Evolutionary conservation across 2,113 vertebrate genomes (phyloP).

Genomic region (Colossoma macropomum): DNA sequence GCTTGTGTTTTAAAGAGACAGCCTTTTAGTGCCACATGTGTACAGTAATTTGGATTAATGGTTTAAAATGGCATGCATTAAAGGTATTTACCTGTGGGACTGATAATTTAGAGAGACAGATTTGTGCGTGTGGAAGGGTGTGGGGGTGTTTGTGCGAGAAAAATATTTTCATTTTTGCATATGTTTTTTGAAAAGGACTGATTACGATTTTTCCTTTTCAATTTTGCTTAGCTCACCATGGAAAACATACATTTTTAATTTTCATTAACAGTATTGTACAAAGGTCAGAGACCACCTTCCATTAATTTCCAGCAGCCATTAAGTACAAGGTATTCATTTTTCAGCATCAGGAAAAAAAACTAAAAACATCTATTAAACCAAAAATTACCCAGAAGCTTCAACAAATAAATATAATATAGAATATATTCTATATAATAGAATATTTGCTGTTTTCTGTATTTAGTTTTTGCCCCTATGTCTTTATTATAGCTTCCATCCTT

Average conservation of each 20-base stretch:
- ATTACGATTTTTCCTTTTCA: neutral
- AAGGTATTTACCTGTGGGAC: conserved; percentile 15
- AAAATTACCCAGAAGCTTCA: no score
- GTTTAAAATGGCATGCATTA: conserved; percentile 30
- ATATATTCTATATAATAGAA: no score
- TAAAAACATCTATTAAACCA: no score
- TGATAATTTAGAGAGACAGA: conserved; percentile 18
- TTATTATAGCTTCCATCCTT: no score
- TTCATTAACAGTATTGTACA: no score
- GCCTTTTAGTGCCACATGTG: conserved; percentile 32
- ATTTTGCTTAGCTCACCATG: neutral
- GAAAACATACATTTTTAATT: neutral
- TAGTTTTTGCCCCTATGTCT: no score
- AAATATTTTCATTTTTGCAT: neutral
- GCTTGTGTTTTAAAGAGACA: conserved; percentile 12
- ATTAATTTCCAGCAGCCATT: no score
- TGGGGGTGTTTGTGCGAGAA: neutral
- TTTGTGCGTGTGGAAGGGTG: neutral
- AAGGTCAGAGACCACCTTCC: no score
- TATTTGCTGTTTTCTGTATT: no score
- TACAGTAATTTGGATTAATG: conserved; percentile 31
- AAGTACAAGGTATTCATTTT: no score
- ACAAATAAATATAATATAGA: no score
- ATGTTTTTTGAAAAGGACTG: neutral
- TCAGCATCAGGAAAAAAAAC: no score